Conservation (phyloP, 2,888 invertebrate genomes). For the Trileptium ribeirensis region DNA sequence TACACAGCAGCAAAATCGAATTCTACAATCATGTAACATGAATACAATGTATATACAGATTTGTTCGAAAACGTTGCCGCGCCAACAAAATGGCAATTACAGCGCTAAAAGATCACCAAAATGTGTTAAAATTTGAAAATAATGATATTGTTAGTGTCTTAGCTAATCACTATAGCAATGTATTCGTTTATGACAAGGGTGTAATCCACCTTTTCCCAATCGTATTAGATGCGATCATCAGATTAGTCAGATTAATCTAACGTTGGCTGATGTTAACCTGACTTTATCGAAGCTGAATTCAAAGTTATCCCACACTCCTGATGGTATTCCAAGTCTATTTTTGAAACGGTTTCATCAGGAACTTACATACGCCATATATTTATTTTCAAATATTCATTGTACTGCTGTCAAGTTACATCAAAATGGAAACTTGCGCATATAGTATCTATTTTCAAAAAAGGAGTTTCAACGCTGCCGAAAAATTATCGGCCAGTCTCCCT, state of each 20-base stretch:
- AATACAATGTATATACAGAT: too few relatives aligned
- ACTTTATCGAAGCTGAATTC: not conserved
- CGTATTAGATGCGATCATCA: not conserved
- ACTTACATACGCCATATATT: not conserved
- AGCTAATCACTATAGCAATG: not conserved
- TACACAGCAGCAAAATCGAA: too few relatives aligned
- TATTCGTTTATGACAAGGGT: not conserved
- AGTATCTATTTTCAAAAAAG: too few relatives aligned
- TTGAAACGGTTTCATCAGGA: not conserved
- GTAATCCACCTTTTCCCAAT: not conserved
- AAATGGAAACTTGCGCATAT: not conserved
- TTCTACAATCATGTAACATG: too few relatives aligned
- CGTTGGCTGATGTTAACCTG: not conserved
- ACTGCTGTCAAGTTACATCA: not conserved
- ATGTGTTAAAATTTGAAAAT: not conserved
- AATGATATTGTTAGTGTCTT: not conserved
- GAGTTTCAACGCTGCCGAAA: too few relatives aligned
- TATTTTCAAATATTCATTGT: not conserved
- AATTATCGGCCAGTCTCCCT: too few relatives aligned
- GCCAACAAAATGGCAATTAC: not conserved
- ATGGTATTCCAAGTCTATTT: not conserved
- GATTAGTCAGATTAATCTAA: not conserved
- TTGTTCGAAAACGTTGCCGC: not conserved
- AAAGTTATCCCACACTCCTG: not conserved
- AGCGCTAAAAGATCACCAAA: not conserved